Evolutionary conservation across 2,888 invertebrate genomes (phyloP).

Genomic region (Drosophila nr. medialis): DNA sequence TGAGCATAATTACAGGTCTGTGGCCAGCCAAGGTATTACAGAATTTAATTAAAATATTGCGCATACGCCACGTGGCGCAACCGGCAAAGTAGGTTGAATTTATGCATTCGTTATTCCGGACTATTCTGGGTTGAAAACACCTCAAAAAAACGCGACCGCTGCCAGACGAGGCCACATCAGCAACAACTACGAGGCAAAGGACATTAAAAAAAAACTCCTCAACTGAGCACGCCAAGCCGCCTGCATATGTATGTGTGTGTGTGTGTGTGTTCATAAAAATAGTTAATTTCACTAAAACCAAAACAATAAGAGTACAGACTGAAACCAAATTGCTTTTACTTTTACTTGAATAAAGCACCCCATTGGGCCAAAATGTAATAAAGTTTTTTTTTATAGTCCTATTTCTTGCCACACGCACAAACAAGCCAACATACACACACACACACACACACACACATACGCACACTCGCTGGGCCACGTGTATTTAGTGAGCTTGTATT

Average conservation of each 20-base stretch:
- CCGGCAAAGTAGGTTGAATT: slow-evolving; percentile 58
- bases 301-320: slow-evolving; percentile 41
- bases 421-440: slow-evolving; percentile 18
- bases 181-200: slow-evolving; percentile 40
- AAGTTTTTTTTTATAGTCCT: slow-evolving; percentile 39
- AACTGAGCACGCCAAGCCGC: slow-evolving; percentile 59
- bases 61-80: slow-evolving; percentile 46
- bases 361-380: slow-evolving; percentile 42
- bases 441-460: slow-evolving; percentile 22
- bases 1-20: slow-evolving; percentile 32
- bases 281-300: slow-evolving; percentile 62
- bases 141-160: slow-evolving; percentile 43
- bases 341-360: slow-evolving; percentile 42
- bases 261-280: slow-evolving; percentile 44
- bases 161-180: slow-evolving; percentile 45
- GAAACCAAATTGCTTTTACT: slow-evolving; percentile 56
- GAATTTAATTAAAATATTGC: slow-evolving; percentile 66
- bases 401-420: slow-evolving; percentile 48
- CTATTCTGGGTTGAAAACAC: slow-evolving; percentile 52
- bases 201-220: slow-evolving; percentile 50
- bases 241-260: slow-evolving; percentile 31
- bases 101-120: slow-evolving; percentile 26
- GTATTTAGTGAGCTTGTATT: slow-evolving; percentile 22
- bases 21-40: slow-evolving; percentile 23
- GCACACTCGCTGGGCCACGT: slow-evolving; percentile 27